Conservation (phyloP, 2,888 invertebrate genomes). For the Tyria jacobaeae region DNA sequence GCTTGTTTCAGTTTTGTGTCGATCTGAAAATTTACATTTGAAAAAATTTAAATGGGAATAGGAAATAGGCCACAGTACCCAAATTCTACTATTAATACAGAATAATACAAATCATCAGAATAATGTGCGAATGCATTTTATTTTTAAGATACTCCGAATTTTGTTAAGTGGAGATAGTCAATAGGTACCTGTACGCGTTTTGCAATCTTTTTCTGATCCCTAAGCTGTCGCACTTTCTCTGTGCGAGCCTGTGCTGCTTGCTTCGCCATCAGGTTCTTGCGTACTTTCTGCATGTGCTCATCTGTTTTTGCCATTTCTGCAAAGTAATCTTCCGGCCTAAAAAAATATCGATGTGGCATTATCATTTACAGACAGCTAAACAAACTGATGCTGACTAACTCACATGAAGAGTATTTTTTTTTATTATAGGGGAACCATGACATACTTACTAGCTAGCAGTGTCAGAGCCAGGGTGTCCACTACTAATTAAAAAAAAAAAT, state of each 20-base stretch:
- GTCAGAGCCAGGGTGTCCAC: no score
- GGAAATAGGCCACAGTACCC: no score
- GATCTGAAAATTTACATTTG: conserved; percentile 80
- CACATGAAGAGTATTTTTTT: no score
- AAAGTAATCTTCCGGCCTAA: conserved; percentile 97
- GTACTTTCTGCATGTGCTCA: conserved; percentile 98
- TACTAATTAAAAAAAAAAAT: no score
- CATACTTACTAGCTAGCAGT: no score
- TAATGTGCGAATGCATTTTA: no score
- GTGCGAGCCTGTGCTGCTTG: conserved; percentile 94
- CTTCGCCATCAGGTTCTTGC: conserved; percentile 93
- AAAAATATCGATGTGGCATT: conserved; percentile 16
- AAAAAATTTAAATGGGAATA: background rate
- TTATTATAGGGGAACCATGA: no score
- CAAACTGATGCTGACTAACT: no score
- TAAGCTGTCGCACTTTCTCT: conserved; percentile 95
- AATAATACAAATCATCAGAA: no score
- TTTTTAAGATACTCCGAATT: background rate
- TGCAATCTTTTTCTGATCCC: conserved; percentile 96
- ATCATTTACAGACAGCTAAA: background rate
- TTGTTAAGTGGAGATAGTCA: background rate
- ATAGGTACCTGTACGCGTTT: conserved; percentile 90
- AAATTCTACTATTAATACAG: no score
- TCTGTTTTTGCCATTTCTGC: conserved; percentile 99
- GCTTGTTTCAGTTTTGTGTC: conserved; percentile 94